A percentile compares a stretch with the other conserved stretches of the same genome.
Evolutionary conservation across 2,797 vertebrate genomes (phyloP).

Genomic region (Lates japonicus): DNA sequence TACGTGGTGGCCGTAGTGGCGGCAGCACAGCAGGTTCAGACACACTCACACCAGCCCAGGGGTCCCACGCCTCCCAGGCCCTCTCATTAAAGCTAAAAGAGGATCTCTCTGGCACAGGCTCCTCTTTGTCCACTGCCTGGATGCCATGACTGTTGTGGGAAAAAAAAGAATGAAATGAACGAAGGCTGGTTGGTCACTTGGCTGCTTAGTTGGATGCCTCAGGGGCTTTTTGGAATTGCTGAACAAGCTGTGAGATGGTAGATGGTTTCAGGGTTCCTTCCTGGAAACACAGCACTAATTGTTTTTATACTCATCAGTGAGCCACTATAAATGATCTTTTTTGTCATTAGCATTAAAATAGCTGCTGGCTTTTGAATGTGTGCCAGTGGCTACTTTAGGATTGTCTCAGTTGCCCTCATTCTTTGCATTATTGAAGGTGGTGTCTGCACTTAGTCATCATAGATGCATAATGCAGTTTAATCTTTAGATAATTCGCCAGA

Average conservation of each 20-base stretch:
- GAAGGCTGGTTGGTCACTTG: slow-evolving; percentile 74
- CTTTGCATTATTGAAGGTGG: slow-evolving; percentile 1
- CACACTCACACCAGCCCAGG: slow-evolving; percentile 69
- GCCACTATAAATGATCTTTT: slow-evolving; percentile 11
- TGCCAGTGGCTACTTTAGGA: not conserved
- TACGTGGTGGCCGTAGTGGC: slow-evolving; percentile 51
- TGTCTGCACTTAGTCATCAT: not conserved
- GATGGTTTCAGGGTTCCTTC: slow-evolving; percentile 60
- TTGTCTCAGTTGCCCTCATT: not conserved
- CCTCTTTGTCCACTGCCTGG: slow-evolving; percentile 82
- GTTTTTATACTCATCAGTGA: slow-evolving; percentile 41
- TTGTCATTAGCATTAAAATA: not conserved
- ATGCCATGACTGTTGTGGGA: slow-evolving; percentile 79
- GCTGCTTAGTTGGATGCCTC: slow-evolving; percentile 66
- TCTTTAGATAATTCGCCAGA: not conserved
- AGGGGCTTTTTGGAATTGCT: slow-evolving; percentile 67
- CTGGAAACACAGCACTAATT: slow-evolving; percentile 55
- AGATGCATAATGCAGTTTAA: not conserved
- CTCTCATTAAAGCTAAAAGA: slow-evolving; percentile 87
- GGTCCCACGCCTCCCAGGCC: slow-evolving; percentile 82
- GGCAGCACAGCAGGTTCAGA: slow-evolving; percentile 75
- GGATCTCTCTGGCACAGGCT: slow-evolving; percentile 82
- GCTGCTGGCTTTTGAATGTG: slow-evolving; percentile 17
- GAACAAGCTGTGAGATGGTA: slow-evolving; percentile 56
- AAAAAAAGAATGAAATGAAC: slow-evolving; percentile 68